Conservation (phyloP, 2,888 invertebrate species). For the Lepidochrysops patricia region DNA sequence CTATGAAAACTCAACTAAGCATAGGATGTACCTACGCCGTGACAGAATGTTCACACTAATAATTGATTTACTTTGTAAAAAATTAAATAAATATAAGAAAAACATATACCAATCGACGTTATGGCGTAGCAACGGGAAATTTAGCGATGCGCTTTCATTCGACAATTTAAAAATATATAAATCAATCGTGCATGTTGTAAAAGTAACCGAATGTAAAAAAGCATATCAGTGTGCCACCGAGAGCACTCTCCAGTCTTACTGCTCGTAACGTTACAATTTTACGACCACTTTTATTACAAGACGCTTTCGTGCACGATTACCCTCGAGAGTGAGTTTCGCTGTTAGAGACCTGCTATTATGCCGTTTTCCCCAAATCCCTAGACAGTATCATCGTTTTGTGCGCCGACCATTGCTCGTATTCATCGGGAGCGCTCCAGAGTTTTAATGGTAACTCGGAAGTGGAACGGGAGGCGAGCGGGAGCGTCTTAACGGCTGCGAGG, state of each 20-base stretch:
- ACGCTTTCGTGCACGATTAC: constrained; percentile 75
- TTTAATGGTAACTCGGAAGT: constrained; percentile 27
- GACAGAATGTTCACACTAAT: too few species aligned
- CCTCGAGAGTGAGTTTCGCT: constrained; percentile 74
- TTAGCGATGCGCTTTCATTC: constrained; percentile 27
- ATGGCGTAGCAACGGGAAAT: constrained; percentile 17
- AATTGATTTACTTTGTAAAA: background rate
- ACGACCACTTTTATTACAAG: constrained; percentile 71
- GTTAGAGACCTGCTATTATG: constrained; percentile 55
- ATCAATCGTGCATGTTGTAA: constrained; percentile 44
- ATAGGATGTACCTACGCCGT: too few species aligned
- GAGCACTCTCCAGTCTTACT: constrained; percentile 63
- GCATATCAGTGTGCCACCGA: constrained; percentile 64
- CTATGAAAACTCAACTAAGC: too few species aligned
- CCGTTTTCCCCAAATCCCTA: constrained; percentile 37
- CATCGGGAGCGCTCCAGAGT: constrained; percentile 8
- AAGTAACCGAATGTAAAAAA: constrained; percentile 52
- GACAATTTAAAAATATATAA: constrained; percentile 47
- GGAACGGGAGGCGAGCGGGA: constrained; percentile 24
- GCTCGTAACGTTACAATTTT: constrained; percentile 72
- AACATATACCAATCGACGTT: background rate
- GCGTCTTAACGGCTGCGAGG: constrained; percentile 27
- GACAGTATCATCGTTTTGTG: constrained; percentile 30
- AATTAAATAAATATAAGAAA: background rate
- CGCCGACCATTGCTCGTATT: constrained; percentile 39